Evolutionary conservation across 2,888 invertebrate genomes (phyloP).

Genomic region (Drosophila prolongata): DNA sequence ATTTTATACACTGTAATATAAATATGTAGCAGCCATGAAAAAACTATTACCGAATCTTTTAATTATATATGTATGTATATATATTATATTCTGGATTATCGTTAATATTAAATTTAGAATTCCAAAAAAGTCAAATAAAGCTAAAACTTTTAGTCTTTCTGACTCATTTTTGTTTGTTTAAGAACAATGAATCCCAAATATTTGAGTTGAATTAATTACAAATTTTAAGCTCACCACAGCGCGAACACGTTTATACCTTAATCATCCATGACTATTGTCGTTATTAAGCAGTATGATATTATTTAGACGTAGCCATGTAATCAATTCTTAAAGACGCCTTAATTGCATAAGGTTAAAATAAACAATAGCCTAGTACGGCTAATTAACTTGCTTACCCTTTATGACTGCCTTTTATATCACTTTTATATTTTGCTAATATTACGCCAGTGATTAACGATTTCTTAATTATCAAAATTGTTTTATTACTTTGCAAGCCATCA

Average conservation of each 20-base stretch:
- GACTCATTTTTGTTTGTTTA: conserved; percentile 1
- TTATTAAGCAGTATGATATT: neutral
- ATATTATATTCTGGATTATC: neutral
- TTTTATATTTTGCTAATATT: conserved; percentile 2
- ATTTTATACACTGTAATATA: too few relatives aligned
- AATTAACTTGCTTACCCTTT: conserved; percentile 26
- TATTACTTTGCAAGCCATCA: conserved; percentile 42
- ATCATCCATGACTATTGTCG: neutral
- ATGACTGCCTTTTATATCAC: conserved; percentile 7
- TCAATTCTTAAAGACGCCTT: conserved; percentile 5
- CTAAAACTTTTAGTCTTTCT: neutral
- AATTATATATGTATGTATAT: too few relatives aligned
- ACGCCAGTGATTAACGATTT: conserved; percentile 35
- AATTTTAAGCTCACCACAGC: neutral
- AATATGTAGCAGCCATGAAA: too few relatives aligned
- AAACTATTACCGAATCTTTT: too few relatives aligned
- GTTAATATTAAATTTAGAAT: neutral
- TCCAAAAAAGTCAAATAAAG: too few relatives aligned
- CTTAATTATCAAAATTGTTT: conserved; percentile 42
- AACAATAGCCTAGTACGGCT: neutral
- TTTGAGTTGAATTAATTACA: neutral
- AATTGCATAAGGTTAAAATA: conserved; percentile 12
- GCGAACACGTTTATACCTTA: neutral
- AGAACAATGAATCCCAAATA: neutral
- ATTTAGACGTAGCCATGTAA: conserved; percentile 5